Evolutionary conservation across 2,797 vertebrate genomes (phyloP).

Genomic region (Rhinoraja longicauda): DNA sequence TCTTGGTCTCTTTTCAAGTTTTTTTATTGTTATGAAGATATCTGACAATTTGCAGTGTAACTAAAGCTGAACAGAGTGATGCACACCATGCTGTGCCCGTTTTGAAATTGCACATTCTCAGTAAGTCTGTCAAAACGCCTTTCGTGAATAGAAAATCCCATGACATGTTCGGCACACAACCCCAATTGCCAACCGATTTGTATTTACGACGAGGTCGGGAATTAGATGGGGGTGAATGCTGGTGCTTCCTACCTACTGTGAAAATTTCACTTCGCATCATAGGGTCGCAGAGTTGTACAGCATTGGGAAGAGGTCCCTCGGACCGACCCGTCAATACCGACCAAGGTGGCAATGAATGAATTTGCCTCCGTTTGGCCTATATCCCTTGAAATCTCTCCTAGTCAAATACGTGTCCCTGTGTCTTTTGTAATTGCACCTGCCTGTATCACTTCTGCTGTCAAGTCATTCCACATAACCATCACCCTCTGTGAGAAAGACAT

Average conservation of each 20-base stretch:
- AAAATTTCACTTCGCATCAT: not conserved
- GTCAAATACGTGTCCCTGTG: too few species aligned
- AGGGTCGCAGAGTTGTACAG: too few species aligned
- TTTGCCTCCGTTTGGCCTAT: too few species aligned
- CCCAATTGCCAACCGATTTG: not conserved
- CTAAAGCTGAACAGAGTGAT: slow-evolving; percentile 23
- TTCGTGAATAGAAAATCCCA: not conserved
- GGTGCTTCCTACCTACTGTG: not conserved
- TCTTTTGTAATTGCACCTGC: too few species aligned
- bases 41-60: not conserved
- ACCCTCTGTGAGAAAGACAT: too few species aligned
- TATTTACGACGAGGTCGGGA: not conserved
- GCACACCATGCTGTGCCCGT: slow-evolving; percentile 11
- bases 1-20: not conserved
- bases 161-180: not conserved
- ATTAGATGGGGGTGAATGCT: not conserved
- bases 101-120: slow-evolving; percentile 25
- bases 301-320: too few species aligned
- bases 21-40: slow-evolving; percentile 16
- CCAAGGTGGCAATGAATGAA: too few species aligned
- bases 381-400: too few species aligned
- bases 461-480: too few species aligned
- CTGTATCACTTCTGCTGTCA: too few species aligned
- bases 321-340: too few species aligned
- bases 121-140: not conserved